Evolutionary conservation across 1,140 invertebrate species (phyloP).

Genomic region (Agrilus planipennis): DNA sequence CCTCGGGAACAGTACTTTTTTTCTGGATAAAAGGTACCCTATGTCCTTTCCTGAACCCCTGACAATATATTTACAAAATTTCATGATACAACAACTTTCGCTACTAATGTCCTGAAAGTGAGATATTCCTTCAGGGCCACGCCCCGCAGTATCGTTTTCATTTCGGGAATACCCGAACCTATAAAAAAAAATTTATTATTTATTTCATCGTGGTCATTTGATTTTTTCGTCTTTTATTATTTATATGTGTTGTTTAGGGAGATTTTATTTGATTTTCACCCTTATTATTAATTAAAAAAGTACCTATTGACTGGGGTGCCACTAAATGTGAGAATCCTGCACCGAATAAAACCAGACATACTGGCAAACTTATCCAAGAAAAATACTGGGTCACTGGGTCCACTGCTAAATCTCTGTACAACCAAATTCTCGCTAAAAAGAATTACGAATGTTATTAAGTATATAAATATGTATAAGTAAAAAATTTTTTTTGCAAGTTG

Average conservation of each 20-base stretch:
- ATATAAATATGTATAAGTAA: not conserved
- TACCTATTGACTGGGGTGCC: slow-evolving; percentile 87
- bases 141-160: slow-evolving; percentile 96
- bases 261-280: not conserved
- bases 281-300: too few species aligned
- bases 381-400: slow-evolving; percentile 75
- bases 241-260: not conserved
- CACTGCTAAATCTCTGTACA: slow-evolving; percentile 73
- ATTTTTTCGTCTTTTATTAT: not conserved
- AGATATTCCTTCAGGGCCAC: slow-evolving; percentile 96
- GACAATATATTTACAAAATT: too few species aligned
- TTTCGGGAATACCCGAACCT: slow-evolving; percentile 98
- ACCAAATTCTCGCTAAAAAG: slow-evolving; percentile 74
- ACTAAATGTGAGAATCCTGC: slow-evolving; percentile 90
- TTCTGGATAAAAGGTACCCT: too few species aligned
- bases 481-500: too few species aligned
- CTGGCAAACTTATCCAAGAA: slow-evolving; percentile 79
- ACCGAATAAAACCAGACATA: slow-evolving; percentile 84
- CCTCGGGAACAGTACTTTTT: too few species aligned
- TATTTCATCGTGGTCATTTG: not conserved
- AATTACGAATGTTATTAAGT: not conserved
- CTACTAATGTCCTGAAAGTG: slow-evolving; percentile 87
- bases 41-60: too few species aligned
- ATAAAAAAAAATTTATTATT: slow-evolving; percentile 7
- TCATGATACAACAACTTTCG: slow-evolving; percentile 90